These are phyloP conservation scores for Euleptes europaea DNA, from an alignment of 2,113 vertebrate species.

Conservation along the genomic window DNA sequence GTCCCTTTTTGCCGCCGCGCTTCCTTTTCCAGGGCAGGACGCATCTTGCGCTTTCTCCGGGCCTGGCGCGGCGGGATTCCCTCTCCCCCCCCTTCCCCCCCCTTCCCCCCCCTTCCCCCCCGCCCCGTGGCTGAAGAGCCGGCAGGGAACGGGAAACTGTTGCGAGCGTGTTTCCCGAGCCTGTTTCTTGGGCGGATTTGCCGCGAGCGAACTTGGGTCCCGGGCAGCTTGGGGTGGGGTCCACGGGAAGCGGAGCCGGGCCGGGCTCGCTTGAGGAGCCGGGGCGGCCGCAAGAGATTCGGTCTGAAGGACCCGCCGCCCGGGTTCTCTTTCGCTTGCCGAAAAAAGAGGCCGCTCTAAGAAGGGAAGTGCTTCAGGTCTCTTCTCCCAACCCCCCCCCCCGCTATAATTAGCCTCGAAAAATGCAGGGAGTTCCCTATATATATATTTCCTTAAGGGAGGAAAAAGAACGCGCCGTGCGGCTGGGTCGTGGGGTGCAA, in stretches of 20 bases:
- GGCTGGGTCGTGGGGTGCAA: background rate
- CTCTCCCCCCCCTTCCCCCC: background rate
- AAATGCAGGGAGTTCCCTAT: slow-evolving; percentile 63
- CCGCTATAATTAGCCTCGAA: slow-evolving; percentile 65
- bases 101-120: background rate
- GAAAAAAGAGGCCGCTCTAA: slow-evolving; percentile 34
- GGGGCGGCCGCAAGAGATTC: background rate
- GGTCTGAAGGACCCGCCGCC: background rate
- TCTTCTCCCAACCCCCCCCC: background rate
- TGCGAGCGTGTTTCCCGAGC: slow-evolving; percentile 64
- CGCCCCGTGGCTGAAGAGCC: slow-evolving; percentile 43
- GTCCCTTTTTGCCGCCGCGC: background rate
- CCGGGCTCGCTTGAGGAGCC: background rate
- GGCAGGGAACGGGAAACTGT: slow-evolving; percentile 61
- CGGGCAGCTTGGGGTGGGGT: slow-evolving; percentile 8
- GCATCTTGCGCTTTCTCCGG: accelerated
- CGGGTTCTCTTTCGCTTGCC: slow-evolving; percentile 24
- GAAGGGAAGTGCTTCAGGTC: background rate
- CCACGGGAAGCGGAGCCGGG: no score
- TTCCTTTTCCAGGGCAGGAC: background rate
- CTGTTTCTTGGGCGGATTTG: slow-evolving; percentile 34
- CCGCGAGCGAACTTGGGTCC: background rate
- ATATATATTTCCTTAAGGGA: no score
- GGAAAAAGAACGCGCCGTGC: background rate
- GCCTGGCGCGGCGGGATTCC: background rate